Percentiles rank a stretch among this genome's conserved stretches.
phyloP scores from a whole-genome alignment of 2,888 invertebrate species.

The Pterostichus niger region DNA sequence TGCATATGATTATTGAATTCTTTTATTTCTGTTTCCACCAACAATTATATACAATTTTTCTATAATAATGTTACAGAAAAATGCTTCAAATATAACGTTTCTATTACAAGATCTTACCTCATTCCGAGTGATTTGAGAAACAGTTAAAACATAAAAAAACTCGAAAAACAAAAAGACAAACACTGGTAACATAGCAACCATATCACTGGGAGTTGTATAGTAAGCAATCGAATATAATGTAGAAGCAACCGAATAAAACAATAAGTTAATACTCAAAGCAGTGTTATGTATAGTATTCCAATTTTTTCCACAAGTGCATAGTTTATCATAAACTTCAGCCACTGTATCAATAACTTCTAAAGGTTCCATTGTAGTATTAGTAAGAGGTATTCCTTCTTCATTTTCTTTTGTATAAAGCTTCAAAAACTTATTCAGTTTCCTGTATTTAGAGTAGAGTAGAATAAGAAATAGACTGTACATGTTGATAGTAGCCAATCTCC shows the following conservation, averaged over 20 bases:
- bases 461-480: slow-evolving; percentile 8
- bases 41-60: background rate
- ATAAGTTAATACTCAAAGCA: slow-evolving; percentile 10
- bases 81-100: too few species aligned
- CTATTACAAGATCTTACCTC: too few species aligned
- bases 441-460: slow-evolving; percentile 11
- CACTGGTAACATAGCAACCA: slow-evolving; percentile 31
- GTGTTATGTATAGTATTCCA: slow-evolving; percentile 25
- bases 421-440: slow-evolving; percentile 31
- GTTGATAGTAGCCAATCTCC: slow-evolving; percentile 20
- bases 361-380: slow-evolving; percentile 4
- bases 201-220: slow-evolving; percentile 6
- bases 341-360: slow-evolving; percentile 17
- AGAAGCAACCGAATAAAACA: slow-evolving; percentile 9
- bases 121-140: slow-evolving; percentile 30
- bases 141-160: slow-evolving; percentile 32
- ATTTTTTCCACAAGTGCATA: slow-evolving; percentile 13
- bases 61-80: too few species aligned
- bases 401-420: slow-evolving; percentile 29
- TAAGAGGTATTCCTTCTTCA: slow-evolving; percentile 35
- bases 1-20: too few species aligned
- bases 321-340: slow-evolving; percentile 12
- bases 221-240: slow-evolving; percentile 36
- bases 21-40: background rate
- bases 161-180: slow-evolving; percentile 9